Conservation (phyloP, 1,140 invertebrate species). For the Adelges cooleyi region DNA sequence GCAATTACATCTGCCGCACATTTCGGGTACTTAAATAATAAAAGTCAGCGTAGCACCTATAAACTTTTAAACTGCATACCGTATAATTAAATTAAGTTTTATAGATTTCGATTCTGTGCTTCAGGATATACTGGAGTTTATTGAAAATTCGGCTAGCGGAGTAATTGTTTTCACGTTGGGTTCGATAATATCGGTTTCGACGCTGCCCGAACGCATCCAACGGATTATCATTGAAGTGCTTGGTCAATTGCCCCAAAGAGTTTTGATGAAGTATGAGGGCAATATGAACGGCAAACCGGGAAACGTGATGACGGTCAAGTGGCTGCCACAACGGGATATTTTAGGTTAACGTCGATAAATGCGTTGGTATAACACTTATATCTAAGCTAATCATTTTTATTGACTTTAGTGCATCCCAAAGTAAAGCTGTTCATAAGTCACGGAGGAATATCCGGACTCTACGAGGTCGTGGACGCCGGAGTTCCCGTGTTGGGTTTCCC, state of each 20-base stretch:
- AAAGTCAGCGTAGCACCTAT: too few relatives aligned
- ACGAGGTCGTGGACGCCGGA: constrained; percentile 45
- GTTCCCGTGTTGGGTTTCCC: constrained; percentile 45
- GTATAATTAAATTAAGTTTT: too few relatives aligned
- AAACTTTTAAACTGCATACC: too few relatives aligned
- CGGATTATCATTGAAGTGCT: constrained; percentile 34
- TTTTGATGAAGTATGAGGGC: constrained; percentile 48
- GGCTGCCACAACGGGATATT: constrained; percentile 51
- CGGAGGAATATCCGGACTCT: constrained; percentile 47
- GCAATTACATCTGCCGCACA: too few relatives aligned
- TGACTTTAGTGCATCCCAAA: constrained; percentile 42
- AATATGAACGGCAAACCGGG: constrained; percentile 40
- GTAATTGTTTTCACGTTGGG: constrained; percentile 37
- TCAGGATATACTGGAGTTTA: too few relatives aligned
- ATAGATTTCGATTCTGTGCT: too few relatives aligned
- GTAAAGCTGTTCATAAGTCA: constrained; percentile 48
- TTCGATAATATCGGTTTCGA: constrained; percentile 31
- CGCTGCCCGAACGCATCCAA: constrained; percentile 31
- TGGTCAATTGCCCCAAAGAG: constrained; percentile 39
- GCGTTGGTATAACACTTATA: too few relatives aligned
- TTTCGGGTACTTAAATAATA: too few relatives aligned
- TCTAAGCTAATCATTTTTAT: background rate
- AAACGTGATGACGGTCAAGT: constrained; percentile 47
- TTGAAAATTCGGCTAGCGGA: constrained; percentile 23
- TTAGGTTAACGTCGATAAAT: too few relatives aligned